Base-by-base conservation (phyloP, 2,888 invertebrate genomes). In the Hirtodrosophila trivittata region DNA sequence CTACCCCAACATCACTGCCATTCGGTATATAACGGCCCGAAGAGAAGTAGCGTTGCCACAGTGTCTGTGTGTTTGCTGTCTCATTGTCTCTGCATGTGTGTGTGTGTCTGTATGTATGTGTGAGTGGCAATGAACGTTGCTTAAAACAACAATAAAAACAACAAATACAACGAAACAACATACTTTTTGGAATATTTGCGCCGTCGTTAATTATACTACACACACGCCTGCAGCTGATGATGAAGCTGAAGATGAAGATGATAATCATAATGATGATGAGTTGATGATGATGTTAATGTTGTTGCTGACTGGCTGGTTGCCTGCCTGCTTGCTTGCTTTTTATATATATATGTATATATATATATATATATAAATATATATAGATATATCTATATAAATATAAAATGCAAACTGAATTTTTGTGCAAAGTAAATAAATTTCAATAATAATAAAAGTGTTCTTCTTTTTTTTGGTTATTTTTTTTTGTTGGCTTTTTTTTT, bases 71-170 rank as follows among this genome's bases (percentile, higher is more conserved):
- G 37, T 51, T 51, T 43, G 50, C 42, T 58, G 58, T 70, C 35
- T 50, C 32, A 28, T 14, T 54, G 50, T 28, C 12, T 28, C 37
- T 35, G 42, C 38, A 18, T 39, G 26, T 45, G 21, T 43, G 18
- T 18, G 13, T 51, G 18, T 37, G 35, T 46, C 25, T 46, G 32
- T 56, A 39, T 45, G 51, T 56, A 10, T 56, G n/a, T 52, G 42
- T 57, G 67, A 65, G 57, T 68, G 75, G 65, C 65, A 75, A 75
- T 66, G 65, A 75, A 68, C 59, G 68, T 49, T 66, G 63, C 51
- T 45, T 64, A 65, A 67, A 67, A 74, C 60, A 67, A 50, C 50
- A 57, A 63, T 18, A 62, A 47, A 8, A 67, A 50, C 50, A 57
- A 63, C 28, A 62, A 47, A 8, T 49, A 47, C 37, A 51, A 38